phyloP scores from a whole-genome alignment of 2,888 invertebrate genomes.

The Athalia rosae region DNA sequence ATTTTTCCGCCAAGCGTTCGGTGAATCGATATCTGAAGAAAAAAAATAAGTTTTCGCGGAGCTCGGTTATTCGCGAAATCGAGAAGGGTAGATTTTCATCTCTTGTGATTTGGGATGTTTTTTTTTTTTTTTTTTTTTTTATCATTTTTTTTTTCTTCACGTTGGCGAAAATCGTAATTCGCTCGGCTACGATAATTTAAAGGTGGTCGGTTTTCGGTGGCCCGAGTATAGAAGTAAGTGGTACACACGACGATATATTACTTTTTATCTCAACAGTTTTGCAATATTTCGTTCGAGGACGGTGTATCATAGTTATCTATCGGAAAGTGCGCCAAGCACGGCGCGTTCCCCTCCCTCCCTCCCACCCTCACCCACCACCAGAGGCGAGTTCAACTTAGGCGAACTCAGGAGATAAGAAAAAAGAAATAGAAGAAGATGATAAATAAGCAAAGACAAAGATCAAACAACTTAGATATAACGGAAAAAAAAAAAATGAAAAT shows the following conservation, averaged over 20 bases:
- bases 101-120: no score
- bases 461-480: not conserved
- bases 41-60: no score
- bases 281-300: slow-evolving; percentile 41
- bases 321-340: slow-evolving; percentile 34
- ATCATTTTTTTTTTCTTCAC: no score
- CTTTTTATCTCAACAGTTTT: slow-evolving; percentile 45
- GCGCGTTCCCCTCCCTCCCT: no score
- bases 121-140: no score
- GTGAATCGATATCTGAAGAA: no score
- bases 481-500: slow-evolving; percentile 11
- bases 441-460: not conserved
- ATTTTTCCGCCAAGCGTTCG: no score
- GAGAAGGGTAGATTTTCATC: no score
- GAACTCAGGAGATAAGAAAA: slow-evolving; percentile 38
- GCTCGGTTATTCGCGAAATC: no score
- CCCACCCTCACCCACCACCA: no score
- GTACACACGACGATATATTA: slow-evolving; percentile 44
- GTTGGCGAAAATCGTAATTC: no score
- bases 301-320: slow-evolving; percentile 47
- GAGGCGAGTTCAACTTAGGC: slow-evolving; percentile 20
- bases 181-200: not conserved
- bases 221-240: slow-evolving; percentile 1
- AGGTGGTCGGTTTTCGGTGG: not conserved
- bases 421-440: not conserved